A percentile compares a stretch with the other conserved stretches of the same genome.
These are phyloP conservation scores for Saturnia japonica DNA, from an alignment of 2,888 invertebrate species.

Conservation along the genomic window DNA sequence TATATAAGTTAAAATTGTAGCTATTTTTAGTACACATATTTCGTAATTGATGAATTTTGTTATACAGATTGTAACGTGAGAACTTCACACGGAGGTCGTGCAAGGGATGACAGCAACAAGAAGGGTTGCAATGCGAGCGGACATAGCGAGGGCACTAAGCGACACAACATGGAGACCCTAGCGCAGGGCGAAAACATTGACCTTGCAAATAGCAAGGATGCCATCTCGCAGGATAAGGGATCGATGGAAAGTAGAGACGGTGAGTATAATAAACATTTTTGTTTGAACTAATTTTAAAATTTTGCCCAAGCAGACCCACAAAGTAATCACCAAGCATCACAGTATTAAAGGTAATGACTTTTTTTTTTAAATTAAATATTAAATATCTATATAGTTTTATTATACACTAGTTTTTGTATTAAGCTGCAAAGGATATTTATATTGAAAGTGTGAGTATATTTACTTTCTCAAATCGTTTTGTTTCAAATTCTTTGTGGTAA, in stretches of 20 bases:
- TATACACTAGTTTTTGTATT: conserved; percentile 7
- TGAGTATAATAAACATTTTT: conserved; percentile 31
- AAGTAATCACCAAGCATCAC: neutral
- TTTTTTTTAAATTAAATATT: neutral
- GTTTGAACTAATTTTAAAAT: conserved; percentile 8
- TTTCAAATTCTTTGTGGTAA: neutral
- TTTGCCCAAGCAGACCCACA: neutral
- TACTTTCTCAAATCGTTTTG: neutral
- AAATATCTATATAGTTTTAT: neutral
- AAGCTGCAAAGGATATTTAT: conserved; percentile 12
- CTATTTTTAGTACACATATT: neutral
- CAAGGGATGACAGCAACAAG: conserved; percentile 76
- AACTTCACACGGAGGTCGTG: conserved; percentile 61
- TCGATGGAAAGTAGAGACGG: conserved; percentile 59
- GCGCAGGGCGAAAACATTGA: conserved; percentile 73
- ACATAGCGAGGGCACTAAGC: conserved; percentile 61
- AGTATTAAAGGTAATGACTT: neutral
- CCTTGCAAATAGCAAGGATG: conserved; percentile 69
- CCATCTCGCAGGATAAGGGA: conserved; percentile 62
- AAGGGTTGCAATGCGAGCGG: conserved; percentile 71
- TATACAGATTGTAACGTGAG: conserved; percentile 67
- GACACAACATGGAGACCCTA: conserved; percentile 75
- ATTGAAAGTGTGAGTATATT: conserved; percentile 12
- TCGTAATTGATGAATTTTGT: neutral
- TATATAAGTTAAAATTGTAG: neutral